These are phyloP conservation scores for Pycnonotus jocosus DNA, from an alignment of 2,113 vertebrate genomes.

Conservation along the genomic window DNA sequence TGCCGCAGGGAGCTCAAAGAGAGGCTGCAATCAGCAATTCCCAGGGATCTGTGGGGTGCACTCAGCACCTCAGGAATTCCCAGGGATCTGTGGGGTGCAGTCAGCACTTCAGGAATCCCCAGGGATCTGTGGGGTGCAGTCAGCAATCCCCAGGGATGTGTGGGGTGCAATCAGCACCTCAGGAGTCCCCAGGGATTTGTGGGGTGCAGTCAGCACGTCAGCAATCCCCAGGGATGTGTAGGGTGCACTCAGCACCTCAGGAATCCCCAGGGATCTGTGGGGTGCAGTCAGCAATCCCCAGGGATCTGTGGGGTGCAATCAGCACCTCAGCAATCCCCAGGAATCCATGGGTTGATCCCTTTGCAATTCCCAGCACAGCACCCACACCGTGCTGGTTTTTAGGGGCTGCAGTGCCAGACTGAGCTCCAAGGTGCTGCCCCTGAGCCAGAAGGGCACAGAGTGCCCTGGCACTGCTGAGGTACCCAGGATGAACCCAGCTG, in stretches of 20 bases:
- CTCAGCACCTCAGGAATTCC: rapidly evolving
- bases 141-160: too few species aligned
- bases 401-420: background rate
- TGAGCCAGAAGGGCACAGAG: rapidly evolving
- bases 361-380: rapidly evolving
- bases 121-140: background rate
- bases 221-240: rapidly evolving
- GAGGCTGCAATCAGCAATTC: background rate
- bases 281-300: too few species aligned
- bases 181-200: background rate
- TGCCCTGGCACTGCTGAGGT: too few species aligned
- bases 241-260: background rate
- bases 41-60: rapidly evolving
- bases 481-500: background rate
- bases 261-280: rapidly evolving
- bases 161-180: too few species aligned
- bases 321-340: too few species aligned
- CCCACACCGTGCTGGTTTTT: rapidly evolving
- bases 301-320: rapidly evolving
- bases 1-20: rapidly evolving
- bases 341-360: background rate
- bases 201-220: too few species aligned
- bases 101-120: too few species aligned
- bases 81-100: rapidly evolving
- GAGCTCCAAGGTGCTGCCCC: background rate